Conservation (phyloP, 2,797 vertebrate species). For the Gephyroberyx darwinii region DNA sequence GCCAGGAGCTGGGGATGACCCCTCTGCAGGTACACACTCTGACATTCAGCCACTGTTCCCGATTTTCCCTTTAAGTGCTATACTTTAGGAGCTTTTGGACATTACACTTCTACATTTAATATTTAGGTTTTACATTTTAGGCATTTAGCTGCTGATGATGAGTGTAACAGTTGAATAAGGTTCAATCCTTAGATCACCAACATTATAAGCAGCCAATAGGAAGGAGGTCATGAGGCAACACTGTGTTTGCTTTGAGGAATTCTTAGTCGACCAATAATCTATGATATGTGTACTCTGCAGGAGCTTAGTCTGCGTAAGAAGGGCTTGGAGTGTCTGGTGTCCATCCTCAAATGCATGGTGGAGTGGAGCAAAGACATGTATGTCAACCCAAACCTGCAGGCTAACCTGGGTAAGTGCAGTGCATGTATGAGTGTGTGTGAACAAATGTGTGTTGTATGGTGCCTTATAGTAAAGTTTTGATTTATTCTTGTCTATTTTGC, state of each 20-base stretch:
- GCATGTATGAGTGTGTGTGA: background rate
- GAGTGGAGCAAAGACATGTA: conserved; percentile 99
- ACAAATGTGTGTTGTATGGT: background rate
- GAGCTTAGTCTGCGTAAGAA: conserved; percentile 97
- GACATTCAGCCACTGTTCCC: background rate
- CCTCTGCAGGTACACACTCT: conserved; percentile 63
- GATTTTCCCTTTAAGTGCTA: background rate
- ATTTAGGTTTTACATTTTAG: too few species aligned
- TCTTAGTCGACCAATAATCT: too few species aligned
- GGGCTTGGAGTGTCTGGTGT: conserved; percentile 96
- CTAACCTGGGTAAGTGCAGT: conserved; percentile 88
- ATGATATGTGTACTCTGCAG: conserved; percentile 66
- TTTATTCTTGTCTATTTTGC: too few species aligned
- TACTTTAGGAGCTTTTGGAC: too few species aligned
- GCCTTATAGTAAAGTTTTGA: too few species aligned
- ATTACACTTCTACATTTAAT: too few species aligned
- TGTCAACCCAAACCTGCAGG: conserved; percentile 95
- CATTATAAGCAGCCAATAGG: too few species aligned
- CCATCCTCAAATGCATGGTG: conserved; percentile 98
- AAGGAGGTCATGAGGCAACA: too few species aligned
- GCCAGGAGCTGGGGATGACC: conserved; percentile 96
- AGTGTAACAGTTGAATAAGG: background rate
- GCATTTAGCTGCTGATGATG: too few species aligned
- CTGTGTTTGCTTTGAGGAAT: too few species aligned
- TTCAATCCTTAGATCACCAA: too few species aligned